phyloP scores from a whole-genome alignment of 2,113 vertebrate species.

The Cyphomyrus discorhynchus region DNA sequence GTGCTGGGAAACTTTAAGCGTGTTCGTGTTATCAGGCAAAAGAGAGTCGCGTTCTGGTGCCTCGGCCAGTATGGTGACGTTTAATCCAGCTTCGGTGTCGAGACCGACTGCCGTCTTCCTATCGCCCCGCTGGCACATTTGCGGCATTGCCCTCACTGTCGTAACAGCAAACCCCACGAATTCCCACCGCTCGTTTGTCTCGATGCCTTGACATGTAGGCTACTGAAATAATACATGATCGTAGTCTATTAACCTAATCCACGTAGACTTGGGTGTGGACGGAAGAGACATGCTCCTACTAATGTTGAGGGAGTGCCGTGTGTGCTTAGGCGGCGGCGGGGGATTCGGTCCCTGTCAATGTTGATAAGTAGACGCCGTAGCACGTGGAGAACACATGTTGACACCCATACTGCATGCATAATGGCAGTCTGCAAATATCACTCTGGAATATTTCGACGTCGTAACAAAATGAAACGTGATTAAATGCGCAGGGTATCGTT shows the following conservation, averaged over 20 bases:
- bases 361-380: background rate
- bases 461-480: background rate
- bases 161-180: background rate
- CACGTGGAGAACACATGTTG: background rate
- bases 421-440: background rate
- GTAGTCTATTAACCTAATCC: background rate
- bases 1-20: background rate
- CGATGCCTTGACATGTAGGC: background rate
- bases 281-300: background rate
- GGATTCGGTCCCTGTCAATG: background rate
- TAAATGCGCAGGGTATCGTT: background rate
- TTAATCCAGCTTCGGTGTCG: background rate
- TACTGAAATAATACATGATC: background rate
- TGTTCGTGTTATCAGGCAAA: background rate
- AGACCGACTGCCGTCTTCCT: background rate
- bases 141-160: slow-evolving; percentile 21
- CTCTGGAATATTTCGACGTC: background rate
- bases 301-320: background rate
- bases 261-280: background rate
- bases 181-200: background rate
- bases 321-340: background rate
- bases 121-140: slow-evolving; percentile 8
- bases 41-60: background rate
- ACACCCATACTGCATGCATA: background rate
- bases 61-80: background rate